Base-by-base conservation (phyloP, 1,140 invertebrate species). In the Chironomus striatipennis region DNA sequence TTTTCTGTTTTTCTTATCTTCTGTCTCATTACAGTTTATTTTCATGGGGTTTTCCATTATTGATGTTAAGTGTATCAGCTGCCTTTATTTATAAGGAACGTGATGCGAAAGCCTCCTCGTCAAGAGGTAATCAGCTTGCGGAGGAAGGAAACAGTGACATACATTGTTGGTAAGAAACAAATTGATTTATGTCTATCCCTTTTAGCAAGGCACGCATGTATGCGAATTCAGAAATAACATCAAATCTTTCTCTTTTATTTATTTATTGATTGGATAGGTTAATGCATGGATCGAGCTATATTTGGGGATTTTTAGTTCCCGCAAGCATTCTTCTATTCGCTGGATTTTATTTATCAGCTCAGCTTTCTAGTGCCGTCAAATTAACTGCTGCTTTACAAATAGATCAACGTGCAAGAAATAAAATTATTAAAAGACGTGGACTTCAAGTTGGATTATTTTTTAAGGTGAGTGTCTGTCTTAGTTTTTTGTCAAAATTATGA, bases 401-500 rank as follows among this genome's bases (percentile, higher is more conserved):
- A n/a, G 86, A 88, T 75, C 81, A 84, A 75, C 85, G 86, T 75
- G 82, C 85, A 43, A 83, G 87, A 20, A 85, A 88, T 76, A 88
- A 87, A 79, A 86, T 88, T 84, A 84, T 85, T 72, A 81, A 85
- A 73, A 83, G 87, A 73, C 83, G 87, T 43, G 82, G 83, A 15
- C 78, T 89, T 67, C 88, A 89, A 77, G 80, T 89, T 75, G 83
- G 85, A 75, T 84, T 90, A 1, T 89, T 89, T 78, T 80, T 86
- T 1, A 88, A 88, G 81, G 85, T 88, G 76, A 83, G 83, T 42
- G 18, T 17, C n/a, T n/a, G n/a, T n/a, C n/a, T n/a, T n/a, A n/a
- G n/a, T n/a, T n/a, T n/a, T n/a, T 18, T 12, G 57, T 5, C 6
- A 65, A n/a, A 65, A 65, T 10, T 47, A 12, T 47, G 15, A 47